Base-by-base conservation (phyloP, 2,797 vertebrate species). In the Remorina albescens region DNA sequence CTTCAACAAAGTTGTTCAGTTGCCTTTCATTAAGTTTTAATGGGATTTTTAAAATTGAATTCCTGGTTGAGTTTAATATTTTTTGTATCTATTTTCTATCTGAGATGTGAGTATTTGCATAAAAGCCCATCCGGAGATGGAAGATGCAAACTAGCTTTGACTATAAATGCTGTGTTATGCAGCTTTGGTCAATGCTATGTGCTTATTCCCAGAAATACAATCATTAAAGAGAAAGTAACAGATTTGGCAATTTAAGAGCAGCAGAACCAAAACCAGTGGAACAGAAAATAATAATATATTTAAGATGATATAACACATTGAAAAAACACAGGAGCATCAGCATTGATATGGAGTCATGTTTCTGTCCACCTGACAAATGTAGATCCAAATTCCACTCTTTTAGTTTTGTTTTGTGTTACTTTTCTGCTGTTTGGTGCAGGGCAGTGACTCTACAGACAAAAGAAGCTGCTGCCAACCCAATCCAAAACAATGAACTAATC, bases 401-500 rank as follows among this genome's bases (percentile, higher is more conserved):
- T n/a, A n/a, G n/a, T n/a, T n/a, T n/a, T n/a, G n/a, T n/a, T n/a
- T n/a, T n/a, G n/a, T n/a, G n/a, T n/a, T n/a, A n/a, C n/a, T n/a
- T n/a, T n/a, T n/a, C n/a, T n/a, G n/a, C n/a, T n/a, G n/a, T n/a
- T n/a, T n/a, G n/a, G n/a, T 0, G 5, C 39, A 46, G 6, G 19
- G 3, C 32, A 39, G 19, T 42, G 19, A 19, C 18, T 2, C 9
- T 19, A 5, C 16, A 2, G 36, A 5, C 6, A 25, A 9, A 53
- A 67, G 30, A 41, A 58, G 5, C 16, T 44, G 49, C 53, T 54
- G 39, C 32, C 30, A 6, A 2, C 6, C 1, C 30, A 63, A 50
- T 59, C 10, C 8, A 51, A 67, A 57, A 56, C 10, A 28, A 30
- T 28, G 6, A 59, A 16, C 25, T 51, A 8, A 68, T 59, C 50